phyloP scores from a whole-genome alignment of 2,888 invertebrate genomes.

The Oscheius sp. region DNA sequence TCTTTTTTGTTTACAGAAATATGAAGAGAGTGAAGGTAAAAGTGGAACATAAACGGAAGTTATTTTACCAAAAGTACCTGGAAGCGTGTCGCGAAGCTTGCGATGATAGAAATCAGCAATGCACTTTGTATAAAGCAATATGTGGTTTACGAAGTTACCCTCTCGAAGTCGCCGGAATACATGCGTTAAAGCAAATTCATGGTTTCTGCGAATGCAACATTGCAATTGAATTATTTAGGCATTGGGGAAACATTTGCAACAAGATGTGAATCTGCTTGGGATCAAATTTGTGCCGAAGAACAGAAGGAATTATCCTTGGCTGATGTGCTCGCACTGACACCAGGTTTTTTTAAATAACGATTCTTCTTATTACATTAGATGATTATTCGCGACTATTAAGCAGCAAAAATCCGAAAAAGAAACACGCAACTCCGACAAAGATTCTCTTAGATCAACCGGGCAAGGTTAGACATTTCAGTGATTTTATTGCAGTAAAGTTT shows the following conservation, averaged over 20 bases:
- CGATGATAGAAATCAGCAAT: conserved; percentile 56
- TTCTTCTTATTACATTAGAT: conserved; percentile 4
- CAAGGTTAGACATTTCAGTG: too few relatives aligned
- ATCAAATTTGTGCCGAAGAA: conserved; percentile 37
- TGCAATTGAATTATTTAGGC: conserved; percentile 44
- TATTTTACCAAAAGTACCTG: conserved; percentile 62
- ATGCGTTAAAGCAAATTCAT: conserved; percentile 62
- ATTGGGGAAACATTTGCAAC: conserved; percentile 68
- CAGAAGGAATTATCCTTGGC: conserved; percentile 26
- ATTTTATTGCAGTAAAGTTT: too few relatives aligned
- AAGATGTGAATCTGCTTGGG: conserved; percentile 64
- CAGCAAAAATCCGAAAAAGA: conserved; percentile 5
- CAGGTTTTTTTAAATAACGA: neutral
- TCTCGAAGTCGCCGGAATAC: conserved; percentile 60
- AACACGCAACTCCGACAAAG: conserved; percentile 10
- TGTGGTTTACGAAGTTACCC: conserved; percentile 62
- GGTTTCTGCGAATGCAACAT: conserved; percentile 45
- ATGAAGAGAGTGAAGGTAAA: conserved; percentile 56
- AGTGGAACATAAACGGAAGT: conserved; percentile 59
- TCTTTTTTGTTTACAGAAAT: too few relatives aligned
- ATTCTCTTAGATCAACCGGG: neutral
- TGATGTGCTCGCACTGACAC: conserved; percentile 24
- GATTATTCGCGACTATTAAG: conserved; percentile 14
- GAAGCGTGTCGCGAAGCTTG: conserved; percentile 56
- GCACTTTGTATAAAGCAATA: conserved; percentile 61